Evolutionary conservation across 2,888 invertebrate species (phyloP).

Genomic region (Noctua comes): DNA sequence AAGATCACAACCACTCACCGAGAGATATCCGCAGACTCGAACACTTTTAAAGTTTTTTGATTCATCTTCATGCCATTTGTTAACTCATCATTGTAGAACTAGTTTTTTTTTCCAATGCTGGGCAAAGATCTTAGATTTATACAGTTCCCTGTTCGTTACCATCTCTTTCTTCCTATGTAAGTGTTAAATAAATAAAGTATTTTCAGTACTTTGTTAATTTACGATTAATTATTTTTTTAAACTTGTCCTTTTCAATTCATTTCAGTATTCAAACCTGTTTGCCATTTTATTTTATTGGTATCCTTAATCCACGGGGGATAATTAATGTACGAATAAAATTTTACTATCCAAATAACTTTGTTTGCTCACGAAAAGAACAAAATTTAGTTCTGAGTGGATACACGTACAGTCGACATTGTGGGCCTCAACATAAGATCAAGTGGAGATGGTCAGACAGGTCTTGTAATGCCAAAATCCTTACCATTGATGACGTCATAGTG

Average conservation of each 20-base stretch:
- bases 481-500: constrained; percentile 55
- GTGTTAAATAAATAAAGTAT: neutral
- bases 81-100: neutral
- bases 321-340: too few species aligned
- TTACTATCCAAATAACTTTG: neutral
- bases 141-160: neutral
- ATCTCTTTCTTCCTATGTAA: too few species aligned
- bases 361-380: constrained; percentile 53
- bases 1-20: neutral
- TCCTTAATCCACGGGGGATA: neutral
- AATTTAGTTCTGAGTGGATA: constrained; percentile 67
- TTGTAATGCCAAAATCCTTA: constrained; percentile 73
- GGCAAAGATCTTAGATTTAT: neutral
- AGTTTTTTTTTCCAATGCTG: neutral
- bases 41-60: too few species aligned
- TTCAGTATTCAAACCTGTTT: neutral
- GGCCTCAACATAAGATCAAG: constrained; percentile 63
- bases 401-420: constrained; percentile 64
- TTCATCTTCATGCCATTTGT: neutral
- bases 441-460: constrained; percentile 71
- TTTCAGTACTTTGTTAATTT: too few species aligned
- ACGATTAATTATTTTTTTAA: too few species aligned
- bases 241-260: neutral
- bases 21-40: neutral
- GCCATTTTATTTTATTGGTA: neutral